Evolutionary conservation across 2,113 vertebrate genomes (phyloP).

Genomic region (Microcebus ravelobensis): DNA sequence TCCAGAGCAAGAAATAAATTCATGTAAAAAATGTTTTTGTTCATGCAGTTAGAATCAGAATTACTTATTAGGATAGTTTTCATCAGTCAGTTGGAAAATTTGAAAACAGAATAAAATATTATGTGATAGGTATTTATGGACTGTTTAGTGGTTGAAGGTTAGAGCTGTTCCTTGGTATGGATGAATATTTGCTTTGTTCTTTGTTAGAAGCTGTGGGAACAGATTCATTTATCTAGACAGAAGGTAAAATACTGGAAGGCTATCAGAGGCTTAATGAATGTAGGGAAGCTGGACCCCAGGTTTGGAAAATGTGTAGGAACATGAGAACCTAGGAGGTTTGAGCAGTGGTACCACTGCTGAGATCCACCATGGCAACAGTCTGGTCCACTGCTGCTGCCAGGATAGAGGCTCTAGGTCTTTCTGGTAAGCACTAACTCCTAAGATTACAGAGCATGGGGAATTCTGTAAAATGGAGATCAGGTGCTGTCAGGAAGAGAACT

Average conservation of each 20-base stretch:
- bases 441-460: background rate
- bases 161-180: background rate
- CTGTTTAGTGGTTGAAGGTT: background rate
- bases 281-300: background rate
- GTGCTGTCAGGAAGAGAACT: background rate
- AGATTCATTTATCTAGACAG: background rate
- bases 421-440: background rate
- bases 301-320: background rate
- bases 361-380: background rate
- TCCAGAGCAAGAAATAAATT: background rate
- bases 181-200: background rate
- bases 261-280: background rate
- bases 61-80: background rate
- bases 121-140: background rate
- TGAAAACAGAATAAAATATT: background rate
- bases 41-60: background rate
- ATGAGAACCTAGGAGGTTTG: background rate
- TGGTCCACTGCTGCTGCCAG: background rate
- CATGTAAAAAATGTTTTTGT: background rate
- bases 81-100: background rate
- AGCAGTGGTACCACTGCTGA: background rate
- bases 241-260: background rate
- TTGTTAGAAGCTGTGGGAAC: background rate
- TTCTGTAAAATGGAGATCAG: background rate
- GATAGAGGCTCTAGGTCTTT: background rate